These are phyloP conservation scores for Drosophila neocordata DNA, from an alignment of 1,140 invertebrate species.

Conservation along the genomic window DNA sequence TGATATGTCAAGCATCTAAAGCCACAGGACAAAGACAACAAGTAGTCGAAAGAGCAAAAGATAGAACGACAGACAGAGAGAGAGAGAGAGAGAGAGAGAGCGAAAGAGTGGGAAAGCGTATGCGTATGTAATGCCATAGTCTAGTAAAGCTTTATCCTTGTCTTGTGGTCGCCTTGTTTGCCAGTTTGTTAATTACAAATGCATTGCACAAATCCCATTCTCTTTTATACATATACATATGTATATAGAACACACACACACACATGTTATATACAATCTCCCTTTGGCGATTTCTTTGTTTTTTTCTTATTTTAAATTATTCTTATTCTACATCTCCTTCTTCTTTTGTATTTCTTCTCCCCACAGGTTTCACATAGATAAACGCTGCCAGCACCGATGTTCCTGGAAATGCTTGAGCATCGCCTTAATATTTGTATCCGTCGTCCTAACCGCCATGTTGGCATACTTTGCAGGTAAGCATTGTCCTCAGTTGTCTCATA, in stretches of 20 bases:
- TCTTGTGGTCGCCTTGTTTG: conserved; percentile 48
- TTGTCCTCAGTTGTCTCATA: conserved; percentile 47
- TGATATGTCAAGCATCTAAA: conserved; percentile 68
- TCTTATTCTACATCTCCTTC: not conserved
- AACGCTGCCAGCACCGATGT: conserved; percentile 94
- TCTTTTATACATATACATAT: not conserved
- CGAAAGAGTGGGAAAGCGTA: not conserved
- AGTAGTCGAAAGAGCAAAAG: not conserved
- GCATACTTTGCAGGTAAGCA: conserved; percentile 96
- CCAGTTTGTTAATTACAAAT: conserved; percentile 70
- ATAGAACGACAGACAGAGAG: too few relatives aligned
- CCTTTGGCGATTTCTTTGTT: conserved; percentile 7
- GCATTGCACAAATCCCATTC: conserved; percentile 57
- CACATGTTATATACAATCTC: not conserved
- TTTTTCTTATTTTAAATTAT: conserved; percentile 22
- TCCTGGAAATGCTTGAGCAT: conserved; percentile 98
- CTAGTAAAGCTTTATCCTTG: conserved; percentile 32
- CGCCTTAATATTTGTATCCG: conserved; percentile 93
- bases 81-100: not conserved
- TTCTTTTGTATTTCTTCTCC: not conserved
- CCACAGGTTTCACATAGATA: conserved; percentile 93
- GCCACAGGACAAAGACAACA: conserved; percentile 42
- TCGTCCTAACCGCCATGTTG: conserved; percentile 94
- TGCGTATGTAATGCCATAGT: conserved; percentile 11
- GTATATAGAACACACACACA: too few relatives aligned